Evolutionary conservation across 2,888 invertebrate genomes (phyloP).

Genomic region (Myathropa florea): DNA sequence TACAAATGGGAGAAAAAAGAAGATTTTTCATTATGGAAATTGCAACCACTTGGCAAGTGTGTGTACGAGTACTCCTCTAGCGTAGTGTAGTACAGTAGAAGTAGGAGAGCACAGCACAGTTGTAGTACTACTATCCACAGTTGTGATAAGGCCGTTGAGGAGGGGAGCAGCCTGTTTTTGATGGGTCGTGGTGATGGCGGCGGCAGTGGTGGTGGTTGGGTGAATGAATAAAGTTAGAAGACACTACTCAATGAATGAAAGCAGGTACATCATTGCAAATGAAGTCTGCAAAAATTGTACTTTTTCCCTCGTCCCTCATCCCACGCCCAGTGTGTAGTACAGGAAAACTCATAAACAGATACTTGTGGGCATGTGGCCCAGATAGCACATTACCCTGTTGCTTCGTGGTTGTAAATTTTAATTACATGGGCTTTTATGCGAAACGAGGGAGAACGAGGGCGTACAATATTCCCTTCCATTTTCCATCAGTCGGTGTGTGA

Average conservation of each 20-base stretch:
- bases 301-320: not conserved
- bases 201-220: not conserved
- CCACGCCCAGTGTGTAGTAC: not conserved
- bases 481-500: not conserved
- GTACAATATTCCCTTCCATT: not conserved
- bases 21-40: constrained; percentile 69
- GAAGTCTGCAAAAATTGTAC: constrained; percentile 47
- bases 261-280: constrained; percentile 63
- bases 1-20: constrained; percentile 15
- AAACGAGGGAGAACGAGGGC: not conserved
- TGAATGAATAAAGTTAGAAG: constrained; percentile 22
- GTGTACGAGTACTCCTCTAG: constrained; percentile 51
- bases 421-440: constrained; percentile 49
- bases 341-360: constrained; percentile 64
- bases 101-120: not conserved
- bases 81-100: constrained; percentile 36
- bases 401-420: constrained; percentile 67
- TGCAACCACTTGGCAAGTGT: constrained; percentile 66
- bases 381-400: constrained; percentile 65
- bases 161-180: not conserved
- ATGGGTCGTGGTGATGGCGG: not conserved
- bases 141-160: constrained; percentile 10
- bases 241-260: constrained; percentile 60
- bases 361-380: constrained; percentile 66
- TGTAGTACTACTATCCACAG: constrained; percentile 47